Evolutionary conservation across 2,888 invertebrate species (phyloP), one percentile per base, ranked within the genome.

Genomic region (Morpho achilles): DNA sequence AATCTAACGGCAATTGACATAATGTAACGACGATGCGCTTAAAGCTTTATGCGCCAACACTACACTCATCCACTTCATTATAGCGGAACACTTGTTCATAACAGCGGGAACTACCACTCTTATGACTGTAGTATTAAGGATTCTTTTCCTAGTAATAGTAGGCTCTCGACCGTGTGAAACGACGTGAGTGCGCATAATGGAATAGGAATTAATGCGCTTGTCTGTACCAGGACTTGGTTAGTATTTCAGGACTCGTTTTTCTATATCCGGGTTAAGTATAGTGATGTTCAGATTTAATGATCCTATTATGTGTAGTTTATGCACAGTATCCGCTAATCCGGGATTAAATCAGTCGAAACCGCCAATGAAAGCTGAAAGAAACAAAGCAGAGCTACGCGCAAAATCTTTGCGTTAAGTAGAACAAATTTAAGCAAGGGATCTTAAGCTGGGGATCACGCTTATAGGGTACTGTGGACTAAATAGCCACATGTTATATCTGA

Each of bases 131-230:
- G 46, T 2, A 5, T 40, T 62, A 62, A 56, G 53, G 55, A n/a
- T 22, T 10, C 50, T 48, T 53, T 55, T 62, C n/a, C 50, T 16
- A 50, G 32, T 7, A 40, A 52, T n/a, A 8, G 16, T 7, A 22
- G 7, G 41, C 16, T 50, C 49, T 55, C 32, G 54, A 51, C 49
- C 55, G 58, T 56, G 55, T 44, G 58, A 47, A 53, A 53, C 55
- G 53, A 53, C 62, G 62, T 62, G 62, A 60, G 55, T 53, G 47
- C 50, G 60, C 62, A 62, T 62, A 62, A 60, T 60, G 50, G 52
- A 44, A 23, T 51, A 23, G 42, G 50, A 23, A 51, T 51, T 51
- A 43, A 51, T 32, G 43, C 51, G 43, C 23, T 51, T 51, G 42
- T 43, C 51, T 44, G 32, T 43, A 10, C 43, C n/a, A 44, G 8